Evolutionary conservation across 1,140 invertebrate species (phyloP).

Genomic region (Drosophila littoralis): DNA sequence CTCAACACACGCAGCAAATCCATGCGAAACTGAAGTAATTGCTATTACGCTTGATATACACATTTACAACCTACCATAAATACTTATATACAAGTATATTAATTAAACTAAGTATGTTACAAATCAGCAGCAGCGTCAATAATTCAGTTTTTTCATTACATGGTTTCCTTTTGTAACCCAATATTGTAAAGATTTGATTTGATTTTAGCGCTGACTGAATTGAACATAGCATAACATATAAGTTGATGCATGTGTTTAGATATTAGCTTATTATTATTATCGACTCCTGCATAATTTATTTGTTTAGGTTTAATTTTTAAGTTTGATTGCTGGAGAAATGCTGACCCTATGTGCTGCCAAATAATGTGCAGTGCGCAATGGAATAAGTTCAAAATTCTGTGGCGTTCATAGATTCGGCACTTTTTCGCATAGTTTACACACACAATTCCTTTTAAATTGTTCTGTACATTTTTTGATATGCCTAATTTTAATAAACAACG

Average conservation of each 20-base stretch:
- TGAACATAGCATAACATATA: conserved; percentile 48
- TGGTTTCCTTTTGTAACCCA: conserved; percentile 32
- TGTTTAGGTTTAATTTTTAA: conserved; percentile 38
- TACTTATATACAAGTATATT: conserved; percentile 15
- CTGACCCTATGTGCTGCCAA: conserved; percentile 21
- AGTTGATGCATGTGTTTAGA: conserved; percentile 49
- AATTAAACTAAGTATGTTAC: conserved; percentile 9
- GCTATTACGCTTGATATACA: conserved; percentile 76
- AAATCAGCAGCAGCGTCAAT: conserved; percentile 14
- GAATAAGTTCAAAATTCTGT: background rate
- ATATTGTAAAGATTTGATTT: conserved; percentile 15
- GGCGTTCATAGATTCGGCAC: conserved; percentile 36
- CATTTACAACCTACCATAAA: conserved; percentile 22
- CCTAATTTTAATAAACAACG: conserved; percentile 30
- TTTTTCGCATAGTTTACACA: conserved; percentile 18
- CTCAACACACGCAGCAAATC: conserved; percentile 57
- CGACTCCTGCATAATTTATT: conserved; percentile 57
- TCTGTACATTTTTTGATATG: conserved; percentile 33
- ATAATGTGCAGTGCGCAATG: conserved; percentile 47
- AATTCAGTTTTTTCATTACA: conserved; percentile 39
- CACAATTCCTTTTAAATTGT: conserved; percentile 42
- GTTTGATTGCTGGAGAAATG: conserved; percentile 21
- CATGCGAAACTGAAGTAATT: conserved; percentile 72
- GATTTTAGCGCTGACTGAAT: conserved; percentile 58
- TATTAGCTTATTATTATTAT: conserved; percentile 57